Percentiles rank a stretch among this genome's conserved stretches.
These are phyloP conservation scores for Notolepis coatsorum DNA, from an alignment of 2,797 vertebrate genomes.

Conservation along the genomic window DNA sequence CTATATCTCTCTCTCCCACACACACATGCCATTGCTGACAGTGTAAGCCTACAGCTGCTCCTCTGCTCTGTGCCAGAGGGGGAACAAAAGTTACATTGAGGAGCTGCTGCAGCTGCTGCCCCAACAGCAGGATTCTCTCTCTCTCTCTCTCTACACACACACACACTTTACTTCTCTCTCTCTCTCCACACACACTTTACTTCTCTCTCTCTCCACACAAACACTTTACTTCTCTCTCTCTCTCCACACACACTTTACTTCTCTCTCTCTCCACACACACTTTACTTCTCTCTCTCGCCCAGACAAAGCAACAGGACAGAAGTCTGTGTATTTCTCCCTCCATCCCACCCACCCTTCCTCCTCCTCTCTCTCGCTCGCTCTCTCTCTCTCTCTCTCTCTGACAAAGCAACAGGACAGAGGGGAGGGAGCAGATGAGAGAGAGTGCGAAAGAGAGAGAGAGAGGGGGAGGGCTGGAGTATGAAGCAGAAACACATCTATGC, in stretches of 20 bases:
- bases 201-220: not conserved
- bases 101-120: constrained; percentile 49
- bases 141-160: no score
- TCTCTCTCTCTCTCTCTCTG: not conserved
- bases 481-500: not conserved
- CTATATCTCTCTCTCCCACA: not conserved
- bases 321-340: no score
- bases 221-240: not conserved
- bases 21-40: constrained; percentile 19
- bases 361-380: no score
- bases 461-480: not conserved
- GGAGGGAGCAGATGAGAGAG: not conserved
- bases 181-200: not conserved
- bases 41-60: constrained; percentile 26
- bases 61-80: constrained; percentile 20
- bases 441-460: not conserved
- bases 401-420: constrained; percentile 1
- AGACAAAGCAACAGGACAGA: constrained; percentile 13
- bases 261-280: no score
- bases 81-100: constrained; percentile 46
- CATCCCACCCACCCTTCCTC: no score
- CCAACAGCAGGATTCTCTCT: constrained; percentile 28
- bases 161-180: no score
- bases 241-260: no score
- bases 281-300: not conserved